phyloP scores from a whole-genome alignment of 2,797 vertebrate species.

The Gymnocypris eckloni region DNA sequence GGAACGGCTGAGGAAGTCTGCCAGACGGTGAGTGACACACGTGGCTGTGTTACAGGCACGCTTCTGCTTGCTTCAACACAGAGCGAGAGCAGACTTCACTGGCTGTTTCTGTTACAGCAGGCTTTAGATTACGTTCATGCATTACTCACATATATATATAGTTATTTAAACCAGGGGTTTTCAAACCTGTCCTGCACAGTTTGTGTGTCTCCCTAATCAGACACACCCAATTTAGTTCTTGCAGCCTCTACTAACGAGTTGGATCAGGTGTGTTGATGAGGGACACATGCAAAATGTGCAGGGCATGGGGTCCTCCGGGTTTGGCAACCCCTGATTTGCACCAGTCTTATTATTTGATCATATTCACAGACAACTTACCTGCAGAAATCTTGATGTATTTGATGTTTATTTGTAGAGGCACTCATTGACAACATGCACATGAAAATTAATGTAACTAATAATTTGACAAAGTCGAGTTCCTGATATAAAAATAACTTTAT shows the following conservation, averaged over 20 bases:
- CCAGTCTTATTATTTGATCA: not conserved
- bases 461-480: conserved; percentile 74
- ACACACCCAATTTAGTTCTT: too few relatives aligned
- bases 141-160: not conserved
- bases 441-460: conserved; percentile 48
- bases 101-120: not conserved
- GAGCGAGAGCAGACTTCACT: conserved; percentile 17
- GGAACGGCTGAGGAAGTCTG: conserved; percentile 91
- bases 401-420: conserved; percentile 41
- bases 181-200: too few relatives aligned
- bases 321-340: too few relatives aligned
- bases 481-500: conserved; percentile 95
- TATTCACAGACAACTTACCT: conserved; percentile 71
- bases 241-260: too few relatives aligned
- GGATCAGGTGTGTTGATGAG: too few relatives aligned
- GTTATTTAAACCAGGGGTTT: not conserved
- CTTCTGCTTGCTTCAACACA: conserved; percentile 86
- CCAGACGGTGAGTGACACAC: conserved; percentile 92
- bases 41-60: conserved; percentile 93
- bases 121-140: not conserved
- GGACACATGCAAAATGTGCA: too few relatives aligned
- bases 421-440: conserved; percentile 15
- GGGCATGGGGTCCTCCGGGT: too few relatives aligned
- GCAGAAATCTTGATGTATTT: conserved; percentile 49
- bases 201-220: too few relatives aligned